A percentile compares a stretch with the other conserved stretches of the same genome.
These are phyloP conservation scores for Anoplopoma fimbria DNA, from an alignment of 2,113 vertebrate genomes.

Conservation along the genomic window DNA sequence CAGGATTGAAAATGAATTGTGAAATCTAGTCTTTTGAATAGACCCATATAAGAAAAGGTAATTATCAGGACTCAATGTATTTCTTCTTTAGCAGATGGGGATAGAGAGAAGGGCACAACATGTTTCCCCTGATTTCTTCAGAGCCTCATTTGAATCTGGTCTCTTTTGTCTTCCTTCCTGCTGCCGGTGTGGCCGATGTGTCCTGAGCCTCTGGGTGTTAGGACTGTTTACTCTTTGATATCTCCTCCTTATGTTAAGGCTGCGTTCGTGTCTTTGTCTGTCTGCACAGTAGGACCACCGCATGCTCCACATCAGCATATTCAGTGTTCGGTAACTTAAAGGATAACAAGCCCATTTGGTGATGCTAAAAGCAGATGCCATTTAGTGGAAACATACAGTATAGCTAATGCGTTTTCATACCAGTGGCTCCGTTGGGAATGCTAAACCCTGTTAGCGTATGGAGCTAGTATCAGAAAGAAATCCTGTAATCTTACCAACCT, in stretches of 20 bases:
- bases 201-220: too few species aligned
- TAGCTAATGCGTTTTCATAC: conserved; percentile 7
- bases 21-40: neutral
- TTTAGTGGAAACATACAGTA: conserved; percentile 30
- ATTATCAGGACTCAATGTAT: neutral
- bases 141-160: conserved; percentile 24
- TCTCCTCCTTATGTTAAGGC: neutral
- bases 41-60: neutral
- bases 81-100: neutral
- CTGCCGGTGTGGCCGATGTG: neutral
- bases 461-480: neutral
- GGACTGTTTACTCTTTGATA: conserved; percentile 34
- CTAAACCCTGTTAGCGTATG: neutral
- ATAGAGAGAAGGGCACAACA: neutral
- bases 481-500: neutral
- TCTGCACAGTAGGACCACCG: conserved; percentile 25
- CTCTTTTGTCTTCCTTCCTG: too few species aligned
- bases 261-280: too few species aligned
- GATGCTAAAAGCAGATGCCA: neutral
- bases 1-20: neutral
- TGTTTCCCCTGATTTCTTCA: neutral
- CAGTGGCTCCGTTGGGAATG: conserved; percentile 14
- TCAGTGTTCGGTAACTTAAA: conserved; percentile 19
- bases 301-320: neutral
- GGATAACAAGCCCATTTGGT: conserved; percentile 37